Conservation (phyloP, 1,140 invertebrate genomes). For the Lepidurus arcticus region DNA sequence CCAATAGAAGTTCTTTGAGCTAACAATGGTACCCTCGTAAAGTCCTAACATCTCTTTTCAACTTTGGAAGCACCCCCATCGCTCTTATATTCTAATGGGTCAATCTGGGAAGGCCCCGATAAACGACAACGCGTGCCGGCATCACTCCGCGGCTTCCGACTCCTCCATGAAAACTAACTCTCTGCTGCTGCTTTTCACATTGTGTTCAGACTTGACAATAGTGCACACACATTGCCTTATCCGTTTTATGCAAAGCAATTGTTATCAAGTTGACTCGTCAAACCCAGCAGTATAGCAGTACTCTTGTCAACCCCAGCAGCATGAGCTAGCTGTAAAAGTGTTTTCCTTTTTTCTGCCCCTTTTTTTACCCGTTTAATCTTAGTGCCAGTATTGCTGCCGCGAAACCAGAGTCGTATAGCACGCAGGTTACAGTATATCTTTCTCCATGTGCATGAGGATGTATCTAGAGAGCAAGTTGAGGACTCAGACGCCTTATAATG, state of each 20-base stretch:
- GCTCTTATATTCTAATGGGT: constrained; percentile 16
- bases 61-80: neutral
- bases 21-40: neutral
- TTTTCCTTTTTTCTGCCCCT: neutral
- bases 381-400: neutral
- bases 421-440: too few relatives aligned
- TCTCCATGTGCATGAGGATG: neutral
- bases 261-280: constrained; percentile 19
- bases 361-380: neutral
- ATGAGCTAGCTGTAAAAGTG: neutral
- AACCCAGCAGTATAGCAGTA: neutral
- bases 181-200: neutral
- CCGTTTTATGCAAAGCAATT: constrained; percentile 13
- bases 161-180: neutral
- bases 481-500: neutral
- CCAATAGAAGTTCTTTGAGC: neutral
- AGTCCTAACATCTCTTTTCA: constrained; percentile 19
- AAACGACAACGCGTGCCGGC: constrained; percentile 20
- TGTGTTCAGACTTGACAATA: neutral
- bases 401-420: too few relatives aligned
- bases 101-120: constrained; percentile 17
- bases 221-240: constrained; percentile 10
- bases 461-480: neutral
- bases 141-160: neutral
- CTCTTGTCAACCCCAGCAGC: constrained; percentile 11